A percentile compares a stretch with the other conserved stretches of the same genome.
Conservation (phyloP, 2,888 invertebrate genomes). For the Coenonympha glycerion region DNA sequence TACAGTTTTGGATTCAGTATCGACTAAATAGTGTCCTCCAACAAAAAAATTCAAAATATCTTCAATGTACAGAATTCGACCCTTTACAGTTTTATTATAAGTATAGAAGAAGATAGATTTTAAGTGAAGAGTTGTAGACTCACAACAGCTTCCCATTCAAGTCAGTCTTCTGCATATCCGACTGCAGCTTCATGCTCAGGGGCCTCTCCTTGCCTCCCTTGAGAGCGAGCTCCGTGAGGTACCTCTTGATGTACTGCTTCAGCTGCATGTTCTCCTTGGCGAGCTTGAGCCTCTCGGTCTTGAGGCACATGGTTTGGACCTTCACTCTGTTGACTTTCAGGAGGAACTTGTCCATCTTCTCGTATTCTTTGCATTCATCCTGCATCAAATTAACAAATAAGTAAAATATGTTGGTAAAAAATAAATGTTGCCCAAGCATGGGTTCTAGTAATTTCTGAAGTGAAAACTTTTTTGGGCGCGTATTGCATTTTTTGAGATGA, state of each 20-base stretch:
- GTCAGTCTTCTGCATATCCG: conserved; percentile 41
- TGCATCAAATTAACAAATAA: conserved; percentile 31
- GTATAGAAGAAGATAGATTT: too few species aligned
- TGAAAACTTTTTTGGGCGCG: too few species aligned
- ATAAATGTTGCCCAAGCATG: too few species aligned
- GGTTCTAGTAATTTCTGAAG: too few species aligned
- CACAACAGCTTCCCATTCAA: conserved; percentile 22
- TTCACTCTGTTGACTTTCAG: conserved; percentile 61
- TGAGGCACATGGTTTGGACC: conserved; percentile 61
- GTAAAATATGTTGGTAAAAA: too few species aligned
- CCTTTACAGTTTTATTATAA: too few species aligned
- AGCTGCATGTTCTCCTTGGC: conserved; percentile 78
- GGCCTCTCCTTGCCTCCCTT: conserved; percentile 53
- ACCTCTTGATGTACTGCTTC: conserved; percentile 77
- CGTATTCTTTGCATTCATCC: conserved; percentile 71
- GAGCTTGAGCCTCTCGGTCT: conserved; percentile 59
- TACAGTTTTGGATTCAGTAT: too few species aligned
- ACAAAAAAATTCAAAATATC: too few species aligned
- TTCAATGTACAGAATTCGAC: too few species aligned
- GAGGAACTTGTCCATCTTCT: conserved; percentile 83
- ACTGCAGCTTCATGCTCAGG: conserved; percentile 45
- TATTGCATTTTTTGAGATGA: too few species aligned
- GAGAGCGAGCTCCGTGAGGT: conserved; percentile 77
- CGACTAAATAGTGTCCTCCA: too few species aligned
- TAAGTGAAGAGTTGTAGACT: conserved; percentile 5